Evolutionary conservation across 2,113 vertebrate species (phyloP).

Genomic region (Picathartes gymnocephalus): DNA sequence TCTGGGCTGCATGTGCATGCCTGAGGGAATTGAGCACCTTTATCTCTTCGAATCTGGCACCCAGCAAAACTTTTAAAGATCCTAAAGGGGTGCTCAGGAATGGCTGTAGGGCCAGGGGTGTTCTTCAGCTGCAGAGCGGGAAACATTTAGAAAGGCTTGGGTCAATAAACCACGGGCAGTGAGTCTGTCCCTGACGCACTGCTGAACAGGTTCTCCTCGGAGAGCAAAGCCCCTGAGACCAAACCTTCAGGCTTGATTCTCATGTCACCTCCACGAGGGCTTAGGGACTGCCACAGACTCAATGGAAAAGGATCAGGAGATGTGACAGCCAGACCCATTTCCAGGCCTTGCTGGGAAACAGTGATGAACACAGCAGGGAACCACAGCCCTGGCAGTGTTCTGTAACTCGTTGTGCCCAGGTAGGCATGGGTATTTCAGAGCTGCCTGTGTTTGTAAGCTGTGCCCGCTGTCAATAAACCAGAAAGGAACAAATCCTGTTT

Average conservation of each 20-base stretch:
- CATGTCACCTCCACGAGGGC: fast-evolving
- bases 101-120: background rate
- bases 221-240: background rate
- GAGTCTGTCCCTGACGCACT: background rate
- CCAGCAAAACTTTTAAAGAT: background rate
- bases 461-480: background rate
- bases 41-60: background rate
- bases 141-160: background rate
- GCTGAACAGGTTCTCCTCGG: background rate
- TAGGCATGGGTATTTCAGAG: background rate
- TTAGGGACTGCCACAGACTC: background rate
- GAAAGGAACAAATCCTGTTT: background rate
- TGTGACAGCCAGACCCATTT: background rate
- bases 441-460: background rate
- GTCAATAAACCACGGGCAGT: fast-evolving
- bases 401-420: background rate
- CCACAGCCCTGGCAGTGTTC: fast-evolving
- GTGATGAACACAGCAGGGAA: background rate
- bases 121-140: background rate
- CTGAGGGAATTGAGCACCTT: background rate
- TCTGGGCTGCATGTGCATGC: background rate
- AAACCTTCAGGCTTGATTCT: background rate
- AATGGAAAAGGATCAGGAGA: background rate
- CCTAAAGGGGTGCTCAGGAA: background rate
- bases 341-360: background rate